These are phyloP conservation scores for Anguilla pacifica DNA, from an alignment of 2,797 vertebrate genomes.

Conservation along the genomic window DNA sequence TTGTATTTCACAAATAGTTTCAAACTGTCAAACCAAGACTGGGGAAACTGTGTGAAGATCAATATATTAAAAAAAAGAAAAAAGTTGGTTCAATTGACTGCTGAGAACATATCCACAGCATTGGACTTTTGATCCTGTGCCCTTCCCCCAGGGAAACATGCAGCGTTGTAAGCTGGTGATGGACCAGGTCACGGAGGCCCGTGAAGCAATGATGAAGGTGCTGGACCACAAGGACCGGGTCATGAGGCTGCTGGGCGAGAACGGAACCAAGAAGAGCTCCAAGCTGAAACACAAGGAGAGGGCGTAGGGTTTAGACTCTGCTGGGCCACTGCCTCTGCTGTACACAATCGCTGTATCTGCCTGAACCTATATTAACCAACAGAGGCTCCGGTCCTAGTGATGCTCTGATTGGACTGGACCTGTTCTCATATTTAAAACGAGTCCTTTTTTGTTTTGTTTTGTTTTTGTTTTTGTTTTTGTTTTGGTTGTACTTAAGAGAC, in stretches of 20 bases:
- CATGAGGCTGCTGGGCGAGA: slow-evolving; percentile 96
- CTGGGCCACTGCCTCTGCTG: slow-evolving; percentile 36
- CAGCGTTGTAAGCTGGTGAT: slow-evolving; percentile 98
- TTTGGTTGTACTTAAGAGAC: slow-evolving; percentile 24
- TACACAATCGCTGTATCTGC: slow-evolving; percentile 62
- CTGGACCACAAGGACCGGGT: slow-evolving; percentile 97
- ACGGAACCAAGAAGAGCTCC: slow-evolving; percentile 91
- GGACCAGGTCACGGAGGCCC: slow-evolving; percentile 97
- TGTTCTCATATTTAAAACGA: slow-evolving; percentile 34
- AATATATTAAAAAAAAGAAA: not conserved
- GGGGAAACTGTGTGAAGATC: not conserved
- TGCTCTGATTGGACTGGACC: slow-evolving; percentile 27
- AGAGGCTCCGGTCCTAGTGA: slow-evolving; percentile 25
- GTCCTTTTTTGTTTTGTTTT: slow-evolving; percentile 47
- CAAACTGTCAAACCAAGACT: not conserved
- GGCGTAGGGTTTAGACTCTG: slow-evolving; percentile 60
- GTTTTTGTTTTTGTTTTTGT: not conserved
- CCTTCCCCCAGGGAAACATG: slow-evolving; percentile 87
- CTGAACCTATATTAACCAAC: slow-evolving; percentile 29
- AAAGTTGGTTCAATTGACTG: not conserved
- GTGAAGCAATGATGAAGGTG: slow-evolving; percentile 98
- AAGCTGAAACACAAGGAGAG: slow-evolving; percentile 96
- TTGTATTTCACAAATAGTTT: not conserved
- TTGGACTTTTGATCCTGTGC: not conserved
- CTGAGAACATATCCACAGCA: too few relatives aligned